Evolutionary conservation across 2,113 vertebrate species (phyloP).

Genomic region (Platichthys stellatus): DNA sequence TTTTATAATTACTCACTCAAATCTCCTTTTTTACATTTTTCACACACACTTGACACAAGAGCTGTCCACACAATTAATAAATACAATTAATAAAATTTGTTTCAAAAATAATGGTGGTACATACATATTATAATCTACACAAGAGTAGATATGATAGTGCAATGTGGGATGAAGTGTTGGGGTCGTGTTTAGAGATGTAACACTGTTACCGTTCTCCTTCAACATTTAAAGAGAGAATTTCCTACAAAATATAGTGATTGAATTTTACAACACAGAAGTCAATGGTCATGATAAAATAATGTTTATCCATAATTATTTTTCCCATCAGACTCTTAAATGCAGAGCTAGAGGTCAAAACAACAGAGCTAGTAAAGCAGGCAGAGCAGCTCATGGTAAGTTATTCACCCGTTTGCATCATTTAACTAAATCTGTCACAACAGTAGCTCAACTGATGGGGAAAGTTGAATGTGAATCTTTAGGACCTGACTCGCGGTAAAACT

Average conservation of each 20-base stretch:
- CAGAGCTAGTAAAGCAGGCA: slow-evolving; percentile 87
- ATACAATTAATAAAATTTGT: too few relatives aligned
- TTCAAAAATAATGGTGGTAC: too few relatives aligned
- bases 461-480: background rate
- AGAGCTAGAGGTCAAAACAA: slow-evolving; percentile 93
- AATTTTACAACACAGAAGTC: background rate
- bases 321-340: slow-evolving; percentile 88
- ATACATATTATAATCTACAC: too few relatives aligned
- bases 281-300: background rate
- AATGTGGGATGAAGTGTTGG: too few relatives aligned
- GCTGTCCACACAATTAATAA: too few relatives aligned
- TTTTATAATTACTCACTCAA: too few relatives aligned
- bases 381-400: slow-evolving; percentile 90
- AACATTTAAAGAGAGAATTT: too few relatives aligned
- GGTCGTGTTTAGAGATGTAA: too few relatives aligned
- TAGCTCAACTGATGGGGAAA: background rate
- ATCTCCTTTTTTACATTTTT: too few relatives aligned
- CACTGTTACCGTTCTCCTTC: background rate
- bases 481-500: background rate
- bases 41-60: too few relatives aligned
- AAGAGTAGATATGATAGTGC: too few relatives aligned
- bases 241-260: too few relatives aligned
- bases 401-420: background rate
- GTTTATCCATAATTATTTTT: background rate
- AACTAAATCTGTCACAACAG: background rate